Percentiles rank a stretch among this genome's conserved stretches.
Evolutionary conservation across 2,113 vertebrate species (phyloP).

Genomic region (Chlamydotis undulata): DNA sequence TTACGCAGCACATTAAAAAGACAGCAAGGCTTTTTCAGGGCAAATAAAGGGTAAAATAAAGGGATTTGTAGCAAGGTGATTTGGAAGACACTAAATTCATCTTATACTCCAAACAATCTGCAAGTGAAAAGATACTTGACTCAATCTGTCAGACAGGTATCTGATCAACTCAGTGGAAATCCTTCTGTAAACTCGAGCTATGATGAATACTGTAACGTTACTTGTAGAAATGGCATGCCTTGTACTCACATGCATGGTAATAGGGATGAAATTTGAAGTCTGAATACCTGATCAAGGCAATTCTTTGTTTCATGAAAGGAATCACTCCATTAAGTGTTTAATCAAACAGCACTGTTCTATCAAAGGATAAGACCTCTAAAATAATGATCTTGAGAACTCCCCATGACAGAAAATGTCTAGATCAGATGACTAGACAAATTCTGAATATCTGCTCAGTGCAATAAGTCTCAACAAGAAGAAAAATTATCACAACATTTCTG

Average conservation of each 20-base stretch:
- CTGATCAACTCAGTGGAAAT: conserved; percentile 49
- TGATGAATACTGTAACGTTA: conserved; percentile 32
- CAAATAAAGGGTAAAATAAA: conserved; percentile 31
- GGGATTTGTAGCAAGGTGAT: conserved; percentile 40
- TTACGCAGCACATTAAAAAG: conserved; percentile 22
- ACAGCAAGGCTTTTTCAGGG: not conserved
- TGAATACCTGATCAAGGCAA: conserved; percentile 22
- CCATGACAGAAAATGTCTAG: not conserved
- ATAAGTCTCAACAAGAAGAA: not conserved
- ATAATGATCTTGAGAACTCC: not conserved
- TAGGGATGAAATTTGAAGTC: not conserved
- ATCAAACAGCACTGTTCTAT: not conserved
- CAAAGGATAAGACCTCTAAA: not conserved
- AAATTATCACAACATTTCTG: not conserved
- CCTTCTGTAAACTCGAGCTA: conserved; percentile 20
- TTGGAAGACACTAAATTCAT: conserved; percentile 54
- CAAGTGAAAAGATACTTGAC: conserved; percentile 46
- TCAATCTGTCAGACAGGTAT: conserved; percentile 43
- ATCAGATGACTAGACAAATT: not conserved
- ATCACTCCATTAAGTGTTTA: conserved; percentile 5
- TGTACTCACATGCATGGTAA: not conserved
- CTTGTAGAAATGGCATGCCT: not conserved
- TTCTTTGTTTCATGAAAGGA: not conserved
- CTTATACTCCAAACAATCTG: conserved; percentile 42
- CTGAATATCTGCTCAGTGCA: not conserved